These are phyloP conservation scores for Adela reaumurella DNA, from an alignment of 2,888 invertebrate species.

Conservation along the genomic window DNA sequence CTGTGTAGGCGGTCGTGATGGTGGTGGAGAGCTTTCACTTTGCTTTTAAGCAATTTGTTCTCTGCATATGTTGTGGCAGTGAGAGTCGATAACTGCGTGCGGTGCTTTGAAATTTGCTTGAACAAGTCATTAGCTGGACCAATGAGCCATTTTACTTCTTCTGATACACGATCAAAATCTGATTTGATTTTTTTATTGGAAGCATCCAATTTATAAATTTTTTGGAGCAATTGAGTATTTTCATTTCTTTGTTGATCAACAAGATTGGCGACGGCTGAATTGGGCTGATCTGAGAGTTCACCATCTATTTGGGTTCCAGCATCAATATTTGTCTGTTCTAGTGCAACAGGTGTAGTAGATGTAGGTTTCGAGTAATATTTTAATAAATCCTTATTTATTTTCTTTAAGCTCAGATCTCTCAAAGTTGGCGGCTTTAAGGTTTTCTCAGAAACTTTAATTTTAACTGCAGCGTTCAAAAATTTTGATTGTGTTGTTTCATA, in stretches of 20 bases:
- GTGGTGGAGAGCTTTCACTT: slow-evolving; percentile 37
- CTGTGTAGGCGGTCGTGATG: slow-evolving; percentile 35
- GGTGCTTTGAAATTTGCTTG: slow-evolving; percentile 36
- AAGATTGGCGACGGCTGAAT: no score
- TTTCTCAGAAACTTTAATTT: no score
- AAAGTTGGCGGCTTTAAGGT: not conserved
- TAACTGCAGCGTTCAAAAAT: no score
- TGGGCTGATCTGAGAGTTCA: no score
- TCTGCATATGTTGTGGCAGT: slow-evolving; percentile 45
- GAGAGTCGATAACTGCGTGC: slow-evolving; percentile 37
- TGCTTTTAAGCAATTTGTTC: slow-evolving; percentile 36
- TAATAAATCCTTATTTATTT: not conserved
- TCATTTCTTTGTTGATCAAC: no score
- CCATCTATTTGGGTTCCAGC: no score
- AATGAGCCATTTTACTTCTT: slow-evolving; percentile 29
- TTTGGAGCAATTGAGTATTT: slow-evolving; percentile 20
- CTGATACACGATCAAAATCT: slow-evolving; percentile 26
- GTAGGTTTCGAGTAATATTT: no score
- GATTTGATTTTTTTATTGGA: slow-evolving; percentile 22
- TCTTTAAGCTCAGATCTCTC: not conserved
- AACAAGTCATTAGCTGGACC: slow-evolving; percentile 31
- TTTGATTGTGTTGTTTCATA: no score
- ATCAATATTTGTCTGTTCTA: no score
- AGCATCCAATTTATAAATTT: slow-evolving; percentile 20
- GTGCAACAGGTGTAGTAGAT: no score